phyloP scores from a whole-genome alignment of 2,113 vertebrate species.

The Martes martes region DNA sequence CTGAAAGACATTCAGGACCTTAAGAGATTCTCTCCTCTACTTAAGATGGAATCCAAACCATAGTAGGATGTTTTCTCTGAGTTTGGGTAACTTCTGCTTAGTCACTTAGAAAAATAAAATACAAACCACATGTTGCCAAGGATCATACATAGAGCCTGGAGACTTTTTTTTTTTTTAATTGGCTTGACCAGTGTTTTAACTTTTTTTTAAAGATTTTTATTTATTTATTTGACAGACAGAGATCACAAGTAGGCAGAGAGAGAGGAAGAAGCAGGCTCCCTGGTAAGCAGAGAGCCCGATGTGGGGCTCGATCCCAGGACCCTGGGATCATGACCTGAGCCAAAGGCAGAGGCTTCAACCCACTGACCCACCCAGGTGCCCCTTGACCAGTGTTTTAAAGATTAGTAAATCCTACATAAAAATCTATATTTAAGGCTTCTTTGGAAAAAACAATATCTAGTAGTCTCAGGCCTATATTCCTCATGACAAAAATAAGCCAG shows the following conservation, averaged over 20 bases:
- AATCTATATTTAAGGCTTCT: background rate
- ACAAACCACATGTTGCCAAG: background rate
- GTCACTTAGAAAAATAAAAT: slow-evolving; percentile 16
- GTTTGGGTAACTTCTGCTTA: background rate
- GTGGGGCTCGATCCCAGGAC: too few relatives aligned
- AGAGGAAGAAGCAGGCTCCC: too few relatives aligned
- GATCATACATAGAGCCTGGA: background rate
- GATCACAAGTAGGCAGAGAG: too few relatives aligned
- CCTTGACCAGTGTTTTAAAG: background rate
- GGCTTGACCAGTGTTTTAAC: background rate
- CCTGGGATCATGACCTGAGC: too few relatives aligned
- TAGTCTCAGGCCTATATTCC: background rate
- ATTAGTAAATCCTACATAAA: background rate
- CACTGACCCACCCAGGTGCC: too few relatives aligned
- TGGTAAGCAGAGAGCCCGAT: too few relatives aligned
- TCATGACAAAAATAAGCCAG: background rate
- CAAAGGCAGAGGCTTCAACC: too few relatives aligned
- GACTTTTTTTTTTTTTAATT: background rate
- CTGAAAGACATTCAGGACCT: background rate
- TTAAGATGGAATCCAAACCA: background rate
- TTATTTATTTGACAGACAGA: too few relatives aligned
- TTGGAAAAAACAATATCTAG: background rate
- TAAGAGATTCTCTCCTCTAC: background rate
- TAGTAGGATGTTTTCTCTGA: slow-evolving; percentile 10
- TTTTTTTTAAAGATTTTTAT: too few relatives aligned